Evolutionary conservation across 2,113 vertebrate species (phyloP), one percentile per base, ranked within the genome.

Genomic region (Ceyx cyanopectus): DNA sequence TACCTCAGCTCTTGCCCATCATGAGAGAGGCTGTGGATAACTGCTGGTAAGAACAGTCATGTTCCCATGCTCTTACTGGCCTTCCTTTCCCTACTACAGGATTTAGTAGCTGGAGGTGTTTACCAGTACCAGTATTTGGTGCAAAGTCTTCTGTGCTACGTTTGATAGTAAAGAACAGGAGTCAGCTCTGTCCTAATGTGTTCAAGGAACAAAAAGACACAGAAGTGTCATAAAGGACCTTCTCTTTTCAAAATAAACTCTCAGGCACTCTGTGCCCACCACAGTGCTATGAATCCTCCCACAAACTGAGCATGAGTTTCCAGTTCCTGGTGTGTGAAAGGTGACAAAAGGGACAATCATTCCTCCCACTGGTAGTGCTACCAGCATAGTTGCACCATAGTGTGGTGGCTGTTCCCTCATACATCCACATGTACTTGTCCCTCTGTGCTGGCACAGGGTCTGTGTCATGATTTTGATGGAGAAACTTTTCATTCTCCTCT

Each of bases 101-200:
- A 56, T 70, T 90, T 66, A 74, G 46, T 30, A 77, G 37, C 19
- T 80, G 60, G 22, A 82, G 45, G 30, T 76, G 32, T 91, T 94
- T 87, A 19, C 18, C 50, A 21, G 57, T n/a, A 73, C 62, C 24
- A 69, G 3, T 67, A 80, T 69, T 85, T 77, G 30, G 27, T 34
- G 43, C 56, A 77, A 72, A 73, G 17, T 26, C 41, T 69, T 21
- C 46, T 73, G 6, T 53, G 23, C 37, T 75, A 7, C 80, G 41
- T n/a, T 89, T 85, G 66, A 66, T 62, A 56, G 46, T 82, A 72
- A 91, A 89, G 62, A 93, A 72, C n/a, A 92, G 37, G 62, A 89
- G 58, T 54, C 2, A 2, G 2, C 16, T 76, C n/a, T 82, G 67
- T 34, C 46, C 27, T 56, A 26, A 51, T 16, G 15, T 34, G 4